Evolutionary conservation across 1,140 invertebrate species (phyloP), one percentile per base, ranked within the genome.

Genomic region (Apocrypta bakeri): DNA sequence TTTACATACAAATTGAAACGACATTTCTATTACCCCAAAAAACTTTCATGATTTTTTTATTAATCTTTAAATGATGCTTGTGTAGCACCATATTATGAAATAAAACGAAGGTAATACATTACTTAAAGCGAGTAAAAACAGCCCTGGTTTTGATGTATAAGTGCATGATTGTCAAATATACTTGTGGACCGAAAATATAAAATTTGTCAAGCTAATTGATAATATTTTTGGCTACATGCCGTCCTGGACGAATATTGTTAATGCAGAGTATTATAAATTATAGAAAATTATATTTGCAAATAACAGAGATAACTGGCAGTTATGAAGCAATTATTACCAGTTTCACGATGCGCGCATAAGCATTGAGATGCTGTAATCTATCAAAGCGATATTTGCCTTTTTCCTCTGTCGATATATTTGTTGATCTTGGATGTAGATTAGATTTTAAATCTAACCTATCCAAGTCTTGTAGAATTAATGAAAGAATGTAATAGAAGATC

Each of bases 201-300:
- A 83, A 75, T 69, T 75, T 79, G 72, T 83, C 82, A 80, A 83
- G 25, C 63, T 80, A 25, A 83, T 83, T 73, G 82, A 83, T 83
- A 75, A 83, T 83, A 83, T 83, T 83, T 83, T 83, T 83, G 82
- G 82, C 77, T 83, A 76, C 42, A 80, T 83, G 82, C 82, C 82
- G 82, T 83, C 82, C 82, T 79, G 82, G 82, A 80, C 64, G 71
- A 83, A 75, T 63, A 83, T 79, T 83, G 76, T 79, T 83, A 83
- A 83, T 83, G 82, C 76, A 83, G 77, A 83, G 82, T 83, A 83
- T 83, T 83, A 83, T 80, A 76, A 83, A 83, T 79, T 79, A 83
- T 83, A 83, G 63, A 83, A 83, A 83, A 79, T 79, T 83, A 83
- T 79, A 83, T 83, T 83, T 83, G 77, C 77, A 83, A 75, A 25